Evolutionary conservation across 2,888 invertebrate genomes (phyloP), one percentile per base, ranked within the genome.

Genomic region (Tinea pellionella): DNA sequence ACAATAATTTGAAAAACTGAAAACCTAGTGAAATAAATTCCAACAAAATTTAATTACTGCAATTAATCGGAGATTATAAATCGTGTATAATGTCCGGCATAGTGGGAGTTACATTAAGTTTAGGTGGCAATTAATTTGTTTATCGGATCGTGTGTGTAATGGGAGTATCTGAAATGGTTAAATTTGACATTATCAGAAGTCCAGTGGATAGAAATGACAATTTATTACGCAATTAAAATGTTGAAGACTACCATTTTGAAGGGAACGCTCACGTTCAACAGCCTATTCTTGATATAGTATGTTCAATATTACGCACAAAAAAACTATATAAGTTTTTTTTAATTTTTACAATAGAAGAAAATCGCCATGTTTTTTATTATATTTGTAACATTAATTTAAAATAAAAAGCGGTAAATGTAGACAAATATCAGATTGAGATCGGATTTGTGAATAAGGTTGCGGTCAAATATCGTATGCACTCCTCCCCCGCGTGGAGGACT

Each of bases 161-260:
- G 9, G 37, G 37, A 37, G 37, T 37, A 37, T 37, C 37, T 37
- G 37, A n/a, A 37, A 37, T 37, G 47, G 55, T n/a, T 78, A 81
- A 83, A 85, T 85, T 84, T 82, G 81, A 75, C 74, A 72, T 74
- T 74, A 73, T 74, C 75, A 74, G 73, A 75, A 60, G 59, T 43
- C 60, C 61, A 51, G 30, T 32, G 16, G 61, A 62, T 77, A 74
- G 66, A 13, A 13, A 72, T 69, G 66, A 66, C 73, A 74, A 79
- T 79, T 78, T 79, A 80, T 75, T 71, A 67, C 72, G 69, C 70
- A 64, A 67, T 62, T 62, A 62, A 59, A 47, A 13, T 37, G 56
- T 29, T 59, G 63, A 63, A 62, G 61, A 42, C 18, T 18, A n/a
- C 59, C 18, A 42, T 59, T 58, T 58, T 47, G 47, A 37, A 58